phyloP scores from a whole-genome alignment of 1,140 invertebrate species.

The Pristionchus pacificus region DNA sequence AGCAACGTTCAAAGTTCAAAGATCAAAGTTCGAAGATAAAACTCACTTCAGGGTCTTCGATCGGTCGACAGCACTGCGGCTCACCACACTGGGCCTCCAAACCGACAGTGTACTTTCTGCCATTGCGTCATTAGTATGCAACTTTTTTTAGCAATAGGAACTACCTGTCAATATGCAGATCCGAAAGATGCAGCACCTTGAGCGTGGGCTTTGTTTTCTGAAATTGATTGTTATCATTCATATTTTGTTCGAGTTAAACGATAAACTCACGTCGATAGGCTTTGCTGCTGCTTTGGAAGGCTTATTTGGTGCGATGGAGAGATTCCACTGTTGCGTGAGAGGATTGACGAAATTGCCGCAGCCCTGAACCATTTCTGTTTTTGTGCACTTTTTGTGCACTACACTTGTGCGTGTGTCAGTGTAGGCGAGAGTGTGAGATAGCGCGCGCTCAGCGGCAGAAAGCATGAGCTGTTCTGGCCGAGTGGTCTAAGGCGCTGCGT shows the following conservation, averaged over 20 bases:
- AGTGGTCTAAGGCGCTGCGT: conserved; percentile 86
- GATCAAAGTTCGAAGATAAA: background rate
- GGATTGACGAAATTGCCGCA: background rate
- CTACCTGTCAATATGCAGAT: background rate
- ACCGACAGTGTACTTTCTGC: background rate
- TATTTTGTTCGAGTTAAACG: too few relatives aligned
- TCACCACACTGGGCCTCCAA: background rate
- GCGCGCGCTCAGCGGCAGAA: background rate
- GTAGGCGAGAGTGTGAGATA: background rate
- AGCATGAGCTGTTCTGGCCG: too few relatives aligned
- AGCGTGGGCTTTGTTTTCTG: background rate
- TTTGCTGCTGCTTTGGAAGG: background rate
- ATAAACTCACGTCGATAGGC: background rate
- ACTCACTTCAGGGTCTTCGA: background rate
- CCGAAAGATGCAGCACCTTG: background rate
- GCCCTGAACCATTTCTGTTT: background rate
- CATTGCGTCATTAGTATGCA: too few relatives aligned
- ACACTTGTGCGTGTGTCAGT: too few relatives aligned
- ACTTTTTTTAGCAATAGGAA: too few relatives aligned
- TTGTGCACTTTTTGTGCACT: too few relatives aligned
- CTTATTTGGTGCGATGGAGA: background rate
- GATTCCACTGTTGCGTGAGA: background rate
- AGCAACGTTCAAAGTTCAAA: background rate
- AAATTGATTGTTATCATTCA: background rate
- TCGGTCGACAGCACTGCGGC: background rate